Evolutionary conservation across 2,797 vertebrate genomes (phyloP).

Genomic region (Amblyopsis hoosieri): DNA sequence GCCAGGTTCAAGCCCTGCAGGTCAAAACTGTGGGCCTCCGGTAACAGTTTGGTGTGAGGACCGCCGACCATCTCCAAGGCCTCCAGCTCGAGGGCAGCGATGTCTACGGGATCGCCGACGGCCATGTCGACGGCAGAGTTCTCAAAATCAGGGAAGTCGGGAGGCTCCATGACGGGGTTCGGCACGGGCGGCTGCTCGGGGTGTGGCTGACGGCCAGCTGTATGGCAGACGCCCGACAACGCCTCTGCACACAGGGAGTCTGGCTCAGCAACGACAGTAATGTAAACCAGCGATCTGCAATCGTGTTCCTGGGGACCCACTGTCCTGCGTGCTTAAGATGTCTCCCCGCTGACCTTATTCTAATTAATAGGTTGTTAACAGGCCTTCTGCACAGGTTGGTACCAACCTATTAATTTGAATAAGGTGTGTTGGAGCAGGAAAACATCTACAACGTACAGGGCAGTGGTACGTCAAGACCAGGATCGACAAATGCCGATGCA

Average conservation of each 20-base stretch:
- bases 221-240: conserved; percentile 18
- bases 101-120: conserved; percentile 45
- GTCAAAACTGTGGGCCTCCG: conserved; percentile 12
- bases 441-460: too few species aligned
- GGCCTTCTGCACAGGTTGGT: too few species aligned
- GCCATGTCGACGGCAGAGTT: conserved; percentile 46
- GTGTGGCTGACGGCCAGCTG: conserved; percentile 12
- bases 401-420: too few species aligned
- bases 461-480: too few species aligned
- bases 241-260: conserved; percentile 46
- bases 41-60: neutral
- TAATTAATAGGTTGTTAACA: too few species aligned
- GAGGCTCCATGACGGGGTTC: conserved; percentile 49
- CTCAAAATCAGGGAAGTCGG: conserved; percentile 71
- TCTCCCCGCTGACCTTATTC: too few species aligned
- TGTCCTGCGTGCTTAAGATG: too few species aligned
- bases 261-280: conserved; percentile 1
- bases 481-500: too few species aligned
- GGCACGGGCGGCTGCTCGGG: conserved; percentile 19
- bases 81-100: conserved; percentile 56
- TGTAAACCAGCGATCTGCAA: too few species aligned
- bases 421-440: too few species aligned
- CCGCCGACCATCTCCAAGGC: conserved; percentile 33
- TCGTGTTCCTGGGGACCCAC: too few species aligned
- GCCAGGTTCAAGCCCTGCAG: conserved; percentile 49